A percentile compares a stretch with the other conserved stretches of the same genome.
Conservation (phyloP, 2,113 vertebrate species). For the Ranitomeya imitator region DNA sequence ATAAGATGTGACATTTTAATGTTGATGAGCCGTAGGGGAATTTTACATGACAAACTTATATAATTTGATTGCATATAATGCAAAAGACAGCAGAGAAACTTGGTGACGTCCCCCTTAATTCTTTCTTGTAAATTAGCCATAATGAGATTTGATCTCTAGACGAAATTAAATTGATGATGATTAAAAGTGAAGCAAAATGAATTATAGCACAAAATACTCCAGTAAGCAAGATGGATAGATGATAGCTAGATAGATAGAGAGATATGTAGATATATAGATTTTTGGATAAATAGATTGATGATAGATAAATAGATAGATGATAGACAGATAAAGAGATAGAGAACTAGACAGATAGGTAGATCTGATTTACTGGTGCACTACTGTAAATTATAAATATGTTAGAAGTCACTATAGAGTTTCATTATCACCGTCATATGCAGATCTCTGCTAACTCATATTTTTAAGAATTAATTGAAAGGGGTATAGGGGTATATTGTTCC, state of each 20-base stretch:
- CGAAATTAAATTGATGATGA: not conserved
- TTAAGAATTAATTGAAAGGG: not conserved
- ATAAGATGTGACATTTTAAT: not conserved
- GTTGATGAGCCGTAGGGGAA: not conserved
- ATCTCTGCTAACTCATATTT: not conserved
- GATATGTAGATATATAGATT: no score
- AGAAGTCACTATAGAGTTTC: no score
- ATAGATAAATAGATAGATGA: no score
- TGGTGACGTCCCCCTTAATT: not conserved
- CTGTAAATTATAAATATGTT: no score
- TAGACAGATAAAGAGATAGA: no score
- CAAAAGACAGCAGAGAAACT: not conserved
- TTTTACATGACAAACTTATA: not conserved
- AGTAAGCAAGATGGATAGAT: no score
- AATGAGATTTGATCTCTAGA: not conserved
- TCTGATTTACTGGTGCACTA: no score
- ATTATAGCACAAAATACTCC: not conserved
- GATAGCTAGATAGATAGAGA: no score
- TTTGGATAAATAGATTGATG: no score
- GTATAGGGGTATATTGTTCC: not conserved
- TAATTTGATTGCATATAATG: not conserved
- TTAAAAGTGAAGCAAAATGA: not conserved
- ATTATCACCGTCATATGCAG: no score
- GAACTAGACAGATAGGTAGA: no score
- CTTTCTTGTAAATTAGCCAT: not conserved